Base-by-base conservation (phyloP, 2,113 vertebrate species). In the Trochalopteron elliotii region DNA sequence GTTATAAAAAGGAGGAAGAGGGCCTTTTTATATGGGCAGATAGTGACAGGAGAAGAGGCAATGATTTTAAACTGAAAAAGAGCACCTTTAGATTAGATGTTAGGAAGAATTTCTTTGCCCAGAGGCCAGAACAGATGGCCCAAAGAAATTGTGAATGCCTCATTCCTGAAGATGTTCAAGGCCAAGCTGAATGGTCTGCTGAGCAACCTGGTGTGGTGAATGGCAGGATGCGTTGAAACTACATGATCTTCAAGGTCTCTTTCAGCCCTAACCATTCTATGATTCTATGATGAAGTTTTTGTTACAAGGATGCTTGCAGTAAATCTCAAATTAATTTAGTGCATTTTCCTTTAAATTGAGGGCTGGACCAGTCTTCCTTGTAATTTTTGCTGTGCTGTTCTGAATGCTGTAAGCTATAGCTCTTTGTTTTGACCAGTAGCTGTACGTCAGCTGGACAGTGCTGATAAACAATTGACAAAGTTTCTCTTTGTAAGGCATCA, bases 381-480 rank as follows among this genome's bases (percentile, higher is more conserved):
- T 85, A 24, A 5, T 33, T 91, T 75, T 67, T 88, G 49, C 76
- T 89, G 55, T 72, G 53, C 37, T 85, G 4, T 6, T 94, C 50
- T 92, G 59, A 77, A 31, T 42, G 18, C 72, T 68, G 23, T 83
- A 44, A 71, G 87, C 74, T 95, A 3, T 76, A 91, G 67, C 71
- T 71, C 63, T 91, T 95, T 97, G 89, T 96, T 95, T 93, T 91
- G 53, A 76, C 49, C 53, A 74, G 49, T 90, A 72, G 44, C 42
- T 72, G 7, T 59, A 70, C 71, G 78, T 96, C 96, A 96, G 82
- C 87, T 90, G 85, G 56, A 85, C 42, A 49, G 40, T 22, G 45
- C 68, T 91, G 68, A 50, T 70, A 77, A 95, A 95, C 94, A 96
- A 90, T 83, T 74, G 82, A 93, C 94, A 96, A 76, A 79, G 88